These are phyloP conservation scores for Parascotia fuliginaria DNA, from an alignment of 2,888 invertebrate species.

Conservation along the genomic window DNA sequence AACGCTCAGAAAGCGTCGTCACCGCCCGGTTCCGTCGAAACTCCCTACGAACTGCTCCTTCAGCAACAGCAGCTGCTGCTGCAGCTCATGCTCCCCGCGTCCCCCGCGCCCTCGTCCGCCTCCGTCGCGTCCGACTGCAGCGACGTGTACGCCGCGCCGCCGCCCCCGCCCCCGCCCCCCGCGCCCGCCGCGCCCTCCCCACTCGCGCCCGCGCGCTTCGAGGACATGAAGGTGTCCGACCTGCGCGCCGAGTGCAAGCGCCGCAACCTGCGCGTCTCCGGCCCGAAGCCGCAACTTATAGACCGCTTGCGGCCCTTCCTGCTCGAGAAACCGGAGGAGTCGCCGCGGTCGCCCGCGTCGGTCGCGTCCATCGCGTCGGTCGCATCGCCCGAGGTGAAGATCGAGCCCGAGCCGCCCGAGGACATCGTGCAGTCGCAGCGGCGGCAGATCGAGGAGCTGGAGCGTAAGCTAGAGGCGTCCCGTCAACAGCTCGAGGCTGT, in stretches of 20 bases:
- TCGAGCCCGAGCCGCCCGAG: conserved; percentile 82
- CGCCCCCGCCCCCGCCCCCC: conserved; percentile 81
- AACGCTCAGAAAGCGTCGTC: conserved; percentile 92
- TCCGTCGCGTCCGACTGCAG: conserved; percentile 71
- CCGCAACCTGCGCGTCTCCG: conserved; percentile 97
- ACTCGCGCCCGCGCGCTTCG: conserved; percentile 88
- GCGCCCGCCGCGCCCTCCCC: conserved; percentile 68
- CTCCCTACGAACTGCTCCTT: conserved; percentile 95
- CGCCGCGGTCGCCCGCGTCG: conserved; percentile 77
- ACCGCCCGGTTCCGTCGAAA: conserved; percentile 87
- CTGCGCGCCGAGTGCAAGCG: conserved; percentile 97
- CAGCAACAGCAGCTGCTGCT: conserved; percentile 97
- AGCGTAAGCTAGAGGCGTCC: conserved; percentile 92
- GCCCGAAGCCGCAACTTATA: conserved; percentile 97
- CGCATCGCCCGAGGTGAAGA: conserved; percentile 65
- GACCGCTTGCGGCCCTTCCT: conserved; percentile 94
- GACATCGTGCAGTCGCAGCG: conserved; percentile 93
- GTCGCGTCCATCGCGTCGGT: conserved; percentile 50
- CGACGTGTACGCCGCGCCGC: conserved; percentile 75
- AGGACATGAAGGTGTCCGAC: conserved; percentile 98
- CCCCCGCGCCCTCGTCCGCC: conserved; percentile 78
- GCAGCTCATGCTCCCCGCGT: conserved; percentile 92
- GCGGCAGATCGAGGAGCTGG: conserved; percentile 94
- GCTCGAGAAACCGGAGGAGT: conserved; percentile 77
- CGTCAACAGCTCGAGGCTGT: conserved; percentile 91